Evolutionary conservation across 1,140 invertebrate species (phyloP), one percentile per base, ranked within the genome.

Genomic region (Drosophila sp.): DNA sequence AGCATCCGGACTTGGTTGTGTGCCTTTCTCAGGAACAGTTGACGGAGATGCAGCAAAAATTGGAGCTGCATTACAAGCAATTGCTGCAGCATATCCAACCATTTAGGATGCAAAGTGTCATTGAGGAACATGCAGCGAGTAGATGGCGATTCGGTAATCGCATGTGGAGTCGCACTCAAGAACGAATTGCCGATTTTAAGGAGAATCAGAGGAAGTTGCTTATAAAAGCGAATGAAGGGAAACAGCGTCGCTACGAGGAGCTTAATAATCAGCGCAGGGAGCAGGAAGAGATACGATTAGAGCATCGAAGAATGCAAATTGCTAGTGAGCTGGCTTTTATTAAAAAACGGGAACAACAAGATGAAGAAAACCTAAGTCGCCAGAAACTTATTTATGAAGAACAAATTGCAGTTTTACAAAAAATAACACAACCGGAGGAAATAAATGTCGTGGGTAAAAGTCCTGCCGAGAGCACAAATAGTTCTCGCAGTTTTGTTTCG

Each of bases 11-110:
- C 6, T 56, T 92, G 21, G 36, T 59, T 1, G 77, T 92, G 0
- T 91, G 91, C 13, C 32, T 92, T 1, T 66, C 86, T 0, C 71
- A 86, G 18, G 61, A 78, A 1, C 70, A 91, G 46, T 61, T 92
- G 1, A 53, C 63, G 3, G 29, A 72, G 2, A 65, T 90, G 58
- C 71, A 69, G 7, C 57, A 58, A 1, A 54, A 32, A 6, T 29
- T 89, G 40, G 57, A 72, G 5, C 25, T 25, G 0, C 61, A 76
- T 7, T 82, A 82, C 27, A n/a, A 32, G 0, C 21, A 21, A 0
- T 38, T 89, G 2, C 32, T 53, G 5, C n/a, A 76, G 6, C 51
- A 43, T 0, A 71, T 76, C 6, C 58, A 72, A 1, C 61, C 58
- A 18, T 89, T 80, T 32, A 71, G 65, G 5, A 89, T 89, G 62